Base-by-base conservation (phyloP, 2,888 invertebrate species). In the Gortyna flavago region DNA sequence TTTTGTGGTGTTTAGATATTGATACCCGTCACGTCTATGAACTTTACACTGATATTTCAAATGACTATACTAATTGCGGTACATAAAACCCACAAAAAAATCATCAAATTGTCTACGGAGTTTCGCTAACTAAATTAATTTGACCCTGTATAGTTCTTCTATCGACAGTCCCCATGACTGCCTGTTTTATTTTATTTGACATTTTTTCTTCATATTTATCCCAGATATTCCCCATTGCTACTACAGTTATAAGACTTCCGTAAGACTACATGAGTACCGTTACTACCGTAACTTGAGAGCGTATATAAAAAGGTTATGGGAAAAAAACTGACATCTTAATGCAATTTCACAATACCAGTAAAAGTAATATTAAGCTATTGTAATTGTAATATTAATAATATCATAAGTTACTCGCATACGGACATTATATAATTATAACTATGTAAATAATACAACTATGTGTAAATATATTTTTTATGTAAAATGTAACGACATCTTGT, bases 391-490 rank as follows among this genome's bases (percentile, higher is more conserved):
- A 72, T 72, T 65, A 85, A 74, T 72, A 62, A 44, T 74, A 81
- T 35, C 25, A 44, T 79, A 82, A 73, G 59, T 67, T 79, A 79
- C 51, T 72, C 79, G 80, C 85, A 85, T 74, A 85, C 78, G 80
- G 85, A 83, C 67, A 74, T 69, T 54, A 81, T 66, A 71, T 85
- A 79, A 66, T 32, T 74, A 71, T 81, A 83, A 67, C 29, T 71
- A 62, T 87, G 83, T 86, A 86, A 79, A 85, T 83, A 83, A 75
- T 74, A 87, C 35, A 77, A 21, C 72, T 72, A 51, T 76, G 65
- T 87, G 85, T 87, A 84, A 78, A 87, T 85, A 87, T 77, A 75
- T 83, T 85, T 85, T 83, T 73, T 85, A 79, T 81, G 81, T 85
- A 61, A 86, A 80, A 75, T 83, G 72, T 87, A 87, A 85, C 72